Percentiles rank a stretch among this genome's conserved stretches.
phyloP scores from a whole-genome alignment of 2,113 vertebrate species.

The Vulpes ferrilata region DNA sequence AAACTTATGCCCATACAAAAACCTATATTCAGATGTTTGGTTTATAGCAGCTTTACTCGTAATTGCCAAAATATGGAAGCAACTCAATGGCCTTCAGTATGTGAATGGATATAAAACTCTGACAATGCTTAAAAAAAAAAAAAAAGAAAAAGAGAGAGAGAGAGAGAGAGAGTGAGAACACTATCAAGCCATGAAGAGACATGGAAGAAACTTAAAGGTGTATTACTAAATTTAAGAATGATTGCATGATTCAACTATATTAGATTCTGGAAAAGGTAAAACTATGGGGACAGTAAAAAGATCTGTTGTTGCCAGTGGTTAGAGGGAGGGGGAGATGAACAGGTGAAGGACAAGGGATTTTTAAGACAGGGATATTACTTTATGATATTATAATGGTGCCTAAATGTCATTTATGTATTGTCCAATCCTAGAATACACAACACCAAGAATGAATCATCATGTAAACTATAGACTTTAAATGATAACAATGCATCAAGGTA shows the following conservation, averaged over 20 bases:
- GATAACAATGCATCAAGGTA: not conserved
- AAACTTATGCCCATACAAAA: not conserved
- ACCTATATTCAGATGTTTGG: not conserved
- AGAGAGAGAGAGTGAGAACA: not conserved
- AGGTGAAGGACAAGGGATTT: not conserved
- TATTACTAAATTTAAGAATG: not conserved
- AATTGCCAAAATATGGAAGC: not conserved
- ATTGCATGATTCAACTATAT: not conserved
- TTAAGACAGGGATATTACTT: not conserved
- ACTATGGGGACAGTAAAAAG: not conserved
- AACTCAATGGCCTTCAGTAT: not conserved
- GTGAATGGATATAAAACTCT: not conserved
- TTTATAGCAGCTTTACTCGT: not conserved
- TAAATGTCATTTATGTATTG: not conserved
- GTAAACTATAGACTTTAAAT: not conserved
- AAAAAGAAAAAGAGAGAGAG: accelerated
- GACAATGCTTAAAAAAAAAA: not conserved
- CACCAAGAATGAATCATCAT: not conserved
- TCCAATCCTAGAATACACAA: not conserved
- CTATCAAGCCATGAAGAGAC: not conserved
- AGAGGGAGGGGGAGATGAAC: not conserved
- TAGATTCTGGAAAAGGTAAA: slow-evolving; percentile 5
- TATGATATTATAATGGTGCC: not conserved
- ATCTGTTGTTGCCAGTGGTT: not conserved
- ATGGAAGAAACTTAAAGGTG: not conserved